Percentiles rank a stretch among this genome's conserved stretches.
Evolutionary conservation across 2,113 vertebrate genomes (phyloP).

Genomic region (Limnothrissa miodon): DNA sequence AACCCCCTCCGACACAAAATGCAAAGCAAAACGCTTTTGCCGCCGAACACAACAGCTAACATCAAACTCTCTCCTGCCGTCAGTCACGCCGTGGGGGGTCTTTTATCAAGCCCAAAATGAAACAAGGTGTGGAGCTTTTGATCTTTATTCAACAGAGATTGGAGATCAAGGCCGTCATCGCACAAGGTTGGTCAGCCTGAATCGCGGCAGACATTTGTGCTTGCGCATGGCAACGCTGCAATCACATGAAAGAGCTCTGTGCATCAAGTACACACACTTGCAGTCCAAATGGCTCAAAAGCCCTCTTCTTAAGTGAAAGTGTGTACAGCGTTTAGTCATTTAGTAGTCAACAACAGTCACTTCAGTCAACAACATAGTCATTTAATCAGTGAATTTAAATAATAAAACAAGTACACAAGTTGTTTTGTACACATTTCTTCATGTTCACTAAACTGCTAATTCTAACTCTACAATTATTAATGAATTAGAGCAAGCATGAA

Average conservation of each 20-base stretch:
- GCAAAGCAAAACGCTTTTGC: too few species aligned
- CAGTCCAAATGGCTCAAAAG: background rate
- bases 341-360: too few species aligned
- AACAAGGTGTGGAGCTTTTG: slow-evolving; percentile 26
- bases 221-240: slow-evolving; percentile 11
- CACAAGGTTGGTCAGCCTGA: slow-evolving; percentile 25
- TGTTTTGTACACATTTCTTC: too few species aligned
- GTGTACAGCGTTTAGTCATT: background rate
- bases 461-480: too few species aligned
- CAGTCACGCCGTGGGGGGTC: slow-evolving; percentile 17
- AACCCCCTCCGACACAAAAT: slow-evolving; percentile 12
- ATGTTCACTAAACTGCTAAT: too few species aligned
- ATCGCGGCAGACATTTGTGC: background rate
- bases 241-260: slow-evolving; percentile 11
- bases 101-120: slow-evolving; percentile 25
- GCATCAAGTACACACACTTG: background rate
- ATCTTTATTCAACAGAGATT: slow-evolving; percentile 32
- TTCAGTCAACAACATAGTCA: too few species aligned
- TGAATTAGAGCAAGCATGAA: too few species aligned
- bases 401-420: too few species aligned
- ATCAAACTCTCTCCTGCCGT: slow-evolving; percentile 3
- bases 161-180: slow-evolving; percentile 22
- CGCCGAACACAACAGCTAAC: background rate
- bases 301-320: background rate
- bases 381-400: too few species aligned